Base-by-base conservation (phyloP, 2,888 invertebrate species). In the Polyploca ridens region DNA sequence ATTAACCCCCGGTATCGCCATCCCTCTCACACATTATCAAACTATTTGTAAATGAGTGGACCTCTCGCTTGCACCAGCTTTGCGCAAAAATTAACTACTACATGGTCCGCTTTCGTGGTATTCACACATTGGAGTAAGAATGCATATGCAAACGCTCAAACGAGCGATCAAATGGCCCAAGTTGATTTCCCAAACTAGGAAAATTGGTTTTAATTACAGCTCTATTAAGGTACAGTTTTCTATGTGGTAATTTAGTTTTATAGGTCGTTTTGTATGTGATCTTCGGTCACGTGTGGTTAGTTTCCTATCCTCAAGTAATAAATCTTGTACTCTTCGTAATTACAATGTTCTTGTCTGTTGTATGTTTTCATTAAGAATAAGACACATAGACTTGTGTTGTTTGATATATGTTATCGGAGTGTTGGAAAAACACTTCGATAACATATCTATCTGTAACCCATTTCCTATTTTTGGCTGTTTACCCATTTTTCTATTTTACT, bases 71-170 rank as follows among this genome's bases (percentile, higher is more conserved):
- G 66, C 89, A 80, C 93, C 74, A 89, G 93, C 93, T 94, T 94
- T 94, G 94, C 94, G 94, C 94, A 94, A 94, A 94, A 94, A 94
- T 94, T 94, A 94, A 94, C 93, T 90, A 91, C 93, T 91, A 90
- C 90, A 91, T 85, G 86, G 81, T 87, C 88, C 84, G 87, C 84
- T 88, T 89, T 89, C 86, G 84, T 85, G 84, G 83, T 83, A 85
- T 86, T 83, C 86, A 86, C 91, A 93, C 90, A 87, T 81, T 75
- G 82, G 81, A 83, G 83, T 79, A 82, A 81, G 86, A 90, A 88
- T 93, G 93, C 93, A 93, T 93, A 92, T 92, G 91, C 91, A 91
- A 88, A 83, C 81, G 78, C 72, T 67, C 63, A 62, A 62, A 64
- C 75, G 71, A 70, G 67, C 70, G 69, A 74, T 75, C 75, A 83